Percentiles rank a stretch among this genome's conserved stretches.
phyloP scores from a whole-genome alignment of 2,797 vertebrate genomes.

The Sparus aurata region DNA sequence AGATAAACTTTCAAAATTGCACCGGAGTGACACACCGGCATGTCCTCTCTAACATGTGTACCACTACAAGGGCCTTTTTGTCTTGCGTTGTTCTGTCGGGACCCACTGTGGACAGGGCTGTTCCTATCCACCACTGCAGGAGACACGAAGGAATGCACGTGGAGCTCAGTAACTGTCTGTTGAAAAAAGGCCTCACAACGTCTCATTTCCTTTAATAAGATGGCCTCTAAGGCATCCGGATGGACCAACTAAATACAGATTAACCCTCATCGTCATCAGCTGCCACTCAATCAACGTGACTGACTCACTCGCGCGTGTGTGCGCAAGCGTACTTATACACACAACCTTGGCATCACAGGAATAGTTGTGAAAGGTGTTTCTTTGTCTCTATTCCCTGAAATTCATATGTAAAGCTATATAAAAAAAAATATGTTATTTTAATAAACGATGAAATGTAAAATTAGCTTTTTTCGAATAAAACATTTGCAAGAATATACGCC shows the following conservation, averaged over 20 bases:
- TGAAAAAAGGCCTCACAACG: slow-evolving; percentile 75
- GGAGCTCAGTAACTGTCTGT: slow-evolving; percentile 78
- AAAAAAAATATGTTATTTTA: too few relatives aligned
- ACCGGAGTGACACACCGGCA: slow-evolving; percentile 75
- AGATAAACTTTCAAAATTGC: slow-evolving; percentile 78
- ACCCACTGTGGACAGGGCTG: slow-evolving; percentile 59
- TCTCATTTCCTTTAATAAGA: slow-evolving; percentile 86
- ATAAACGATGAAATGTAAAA: too few relatives aligned
- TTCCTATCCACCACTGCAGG: slow-evolving; percentile 63
- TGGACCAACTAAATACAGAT: slow-evolving; percentile 87
- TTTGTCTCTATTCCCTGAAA: too few relatives aligned
- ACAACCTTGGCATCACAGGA: slow-evolving; percentile 36
- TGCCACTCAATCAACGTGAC: slow-evolving; percentile 81
- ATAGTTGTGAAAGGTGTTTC: background rate
- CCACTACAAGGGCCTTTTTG: slow-evolving; percentile 79
- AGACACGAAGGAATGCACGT: slow-evolving; percentile 76
- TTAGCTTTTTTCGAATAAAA: too few relatives aligned
- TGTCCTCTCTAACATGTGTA: slow-evolving; percentile 76
- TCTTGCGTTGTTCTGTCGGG: slow-evolving; percentile 58
- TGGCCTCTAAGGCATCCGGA: slow-evolving; percentile 85
- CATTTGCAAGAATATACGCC: too few relatives aligned
- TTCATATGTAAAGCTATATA: too few relatives aligned
- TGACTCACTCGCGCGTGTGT: slow-evolving; percentile 53
- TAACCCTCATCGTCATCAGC: slow-evolving; percentile 83
- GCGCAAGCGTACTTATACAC: slow-evolving; percentile 13